Conservation (phyloP, 2,113 vertebrate genomes). For the Saguinus imperator region DNA sequence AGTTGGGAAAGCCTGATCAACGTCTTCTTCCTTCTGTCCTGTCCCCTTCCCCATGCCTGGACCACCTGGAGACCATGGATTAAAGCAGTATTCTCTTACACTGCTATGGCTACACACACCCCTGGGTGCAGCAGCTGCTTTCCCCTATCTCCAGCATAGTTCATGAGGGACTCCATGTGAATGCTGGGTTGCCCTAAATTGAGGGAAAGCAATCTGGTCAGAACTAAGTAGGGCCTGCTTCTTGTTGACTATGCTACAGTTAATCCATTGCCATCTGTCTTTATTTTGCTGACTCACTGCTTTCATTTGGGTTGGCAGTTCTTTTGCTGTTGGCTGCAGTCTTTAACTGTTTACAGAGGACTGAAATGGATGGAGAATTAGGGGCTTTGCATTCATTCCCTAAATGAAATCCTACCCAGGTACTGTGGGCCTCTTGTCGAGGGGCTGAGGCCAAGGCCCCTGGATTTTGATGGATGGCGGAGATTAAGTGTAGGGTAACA, state of each 20-base stretch:
- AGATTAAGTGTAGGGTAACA: constrained; percentile 82
- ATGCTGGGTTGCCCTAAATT: background rate
- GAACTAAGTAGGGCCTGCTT: constrained; percentile 58
- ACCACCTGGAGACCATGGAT: background rate
- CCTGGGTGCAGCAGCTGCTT: background rate
- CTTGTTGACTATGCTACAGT: constrained; percentile 26
- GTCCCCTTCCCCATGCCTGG: background rate
- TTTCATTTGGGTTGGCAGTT: constrained; percentile 76
- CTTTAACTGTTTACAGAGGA: constrained; percentile 74
- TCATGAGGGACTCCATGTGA: background rate
- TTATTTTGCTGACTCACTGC: constrained; percentile 80
- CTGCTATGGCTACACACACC: background rate
- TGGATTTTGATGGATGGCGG: constrained; percentile 81
- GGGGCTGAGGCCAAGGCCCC: constrained; percentile 77
- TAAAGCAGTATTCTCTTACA: background rate
- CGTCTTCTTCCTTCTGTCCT: background rate
- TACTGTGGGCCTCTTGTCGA: constrained; percentile 54
- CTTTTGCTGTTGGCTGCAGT: constrained; percentile 57
- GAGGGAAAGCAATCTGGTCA: constrained; percentile 38
- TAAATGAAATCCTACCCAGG: constrained; percentile 71
- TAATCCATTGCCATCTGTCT: constrained; percentile 80
- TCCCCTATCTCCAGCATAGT: background rate
- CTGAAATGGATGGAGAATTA: constrained; percentile 62
- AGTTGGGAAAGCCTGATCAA: background rate
- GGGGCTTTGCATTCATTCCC: constrained; percentile 69